Evolutionary conservation across 2,888 invertebrate genomes (phyloP).

Genomic region (Crossocerus cetratus): DNA sequence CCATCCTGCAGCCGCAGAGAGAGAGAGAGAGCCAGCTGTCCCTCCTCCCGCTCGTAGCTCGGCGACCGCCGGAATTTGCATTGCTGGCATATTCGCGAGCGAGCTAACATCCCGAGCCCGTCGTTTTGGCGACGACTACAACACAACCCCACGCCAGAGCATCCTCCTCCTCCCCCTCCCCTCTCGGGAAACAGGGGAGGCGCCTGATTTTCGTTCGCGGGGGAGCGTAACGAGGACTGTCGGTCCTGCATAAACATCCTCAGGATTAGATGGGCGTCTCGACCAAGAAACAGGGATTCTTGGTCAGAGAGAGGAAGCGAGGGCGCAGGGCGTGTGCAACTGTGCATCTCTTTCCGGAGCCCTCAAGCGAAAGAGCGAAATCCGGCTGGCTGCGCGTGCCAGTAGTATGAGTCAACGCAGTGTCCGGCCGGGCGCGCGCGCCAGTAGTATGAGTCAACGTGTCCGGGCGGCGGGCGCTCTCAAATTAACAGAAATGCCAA

Average conservation of each 20-base stretch:
- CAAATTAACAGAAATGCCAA: no score
- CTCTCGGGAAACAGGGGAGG: background rate
- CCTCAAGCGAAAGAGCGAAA: no score
- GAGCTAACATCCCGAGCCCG: slow-evolving; percentile 28
- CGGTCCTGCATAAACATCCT: slow-evolving; percentile 10
- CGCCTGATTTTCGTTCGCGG: slow-evolving; percentile 1
- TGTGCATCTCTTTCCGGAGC: no score
- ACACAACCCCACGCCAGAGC: background rate
- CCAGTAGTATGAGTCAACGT: no score
- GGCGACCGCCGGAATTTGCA: slow-evolving; percentile 48
- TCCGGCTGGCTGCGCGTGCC: no score
- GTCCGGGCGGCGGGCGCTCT: no score
- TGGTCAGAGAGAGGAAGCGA: background rate
- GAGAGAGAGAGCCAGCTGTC: no score
- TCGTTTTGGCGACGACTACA: slow-evolving; percentile 29
- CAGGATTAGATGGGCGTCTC: background rate
- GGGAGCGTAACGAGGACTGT: background rate
- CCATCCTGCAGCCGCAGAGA: no score
- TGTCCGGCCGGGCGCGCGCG: no score
- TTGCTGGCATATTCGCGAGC: slow-evolving; percentile 48
- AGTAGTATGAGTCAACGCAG: no score
- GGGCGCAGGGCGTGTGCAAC: background rate
- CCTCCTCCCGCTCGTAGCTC: slow-evolving; percentile 29
- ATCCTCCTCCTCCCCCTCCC: slow-evolving; percentile 9
- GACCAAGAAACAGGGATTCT: background rate